Evolutionary conservation across 1,140 invertebrate species (phyloP).

Genomic region (Nasonia vitripennis): DNA sequence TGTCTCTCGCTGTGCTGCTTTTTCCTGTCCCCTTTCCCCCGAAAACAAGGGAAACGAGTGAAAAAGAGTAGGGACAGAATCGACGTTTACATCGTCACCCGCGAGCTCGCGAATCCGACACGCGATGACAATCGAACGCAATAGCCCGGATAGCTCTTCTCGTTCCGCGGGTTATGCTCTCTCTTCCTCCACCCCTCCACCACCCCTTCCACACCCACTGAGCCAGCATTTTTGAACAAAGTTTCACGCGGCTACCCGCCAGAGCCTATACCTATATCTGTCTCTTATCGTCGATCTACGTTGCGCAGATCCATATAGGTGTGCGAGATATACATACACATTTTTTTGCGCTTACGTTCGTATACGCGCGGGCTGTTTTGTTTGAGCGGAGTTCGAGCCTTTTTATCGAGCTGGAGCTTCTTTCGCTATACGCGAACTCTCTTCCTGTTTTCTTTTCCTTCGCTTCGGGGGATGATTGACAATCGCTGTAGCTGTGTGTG

Average conservation of each 20-base stretch:
- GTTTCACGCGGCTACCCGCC: background rate
- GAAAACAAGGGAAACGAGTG: background rate
- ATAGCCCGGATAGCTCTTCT: conserved; percentile 25
- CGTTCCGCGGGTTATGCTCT: background rate
- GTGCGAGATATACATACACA: no score
- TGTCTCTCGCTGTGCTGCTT: background rate
- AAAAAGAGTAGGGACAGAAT: conserved; percentile 20
- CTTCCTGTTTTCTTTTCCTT: no score
- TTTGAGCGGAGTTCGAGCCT: no score
- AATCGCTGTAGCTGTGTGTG: no score
- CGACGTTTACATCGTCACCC: conserved; percentile 41
- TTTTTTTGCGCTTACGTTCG: no score
- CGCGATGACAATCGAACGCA: conserved; percentile 43
- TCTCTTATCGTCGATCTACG: no score
- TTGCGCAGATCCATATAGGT: no score
- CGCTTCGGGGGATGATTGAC: no score
- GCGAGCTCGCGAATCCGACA: conserved; percentile 29
- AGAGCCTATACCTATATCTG: background rate
- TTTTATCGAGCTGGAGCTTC: no score
- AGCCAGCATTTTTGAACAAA: conserved; percentile 28
- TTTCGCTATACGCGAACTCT: no score
- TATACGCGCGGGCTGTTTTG: no score
- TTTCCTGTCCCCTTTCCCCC: conserved; percentile 6
- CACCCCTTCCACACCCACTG: background rate
- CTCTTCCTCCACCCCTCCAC: background rate